Percentiles rank a stretch among this genome's conserved stretches.
Evolutionary conservation across 2,797 vertebrate genomes (phyloP).

Genomic region (Fringilla coelebs): DNA sequence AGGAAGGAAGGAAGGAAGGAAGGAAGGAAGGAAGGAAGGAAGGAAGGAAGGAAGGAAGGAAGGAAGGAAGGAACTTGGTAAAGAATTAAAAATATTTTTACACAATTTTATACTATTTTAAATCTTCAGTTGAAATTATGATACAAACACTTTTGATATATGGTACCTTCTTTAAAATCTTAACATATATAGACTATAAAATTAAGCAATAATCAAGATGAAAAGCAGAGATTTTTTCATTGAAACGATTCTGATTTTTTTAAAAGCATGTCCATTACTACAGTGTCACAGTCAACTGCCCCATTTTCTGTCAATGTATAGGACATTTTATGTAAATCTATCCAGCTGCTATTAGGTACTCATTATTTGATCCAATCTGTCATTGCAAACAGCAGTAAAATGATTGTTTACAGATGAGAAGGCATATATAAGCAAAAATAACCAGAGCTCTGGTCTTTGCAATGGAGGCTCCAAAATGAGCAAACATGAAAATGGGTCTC

Average conservation of each 20-base stretch:
- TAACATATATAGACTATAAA: not conserved
- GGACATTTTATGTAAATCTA: not conserved
- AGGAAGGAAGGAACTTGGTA: not conserved
- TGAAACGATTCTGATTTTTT: not conserved
- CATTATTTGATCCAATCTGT: constrained; percentile 31
- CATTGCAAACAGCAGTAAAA: constrained; percentile 29
- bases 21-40: no score
- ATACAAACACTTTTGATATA: not conserved
- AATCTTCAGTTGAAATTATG: not conserved
- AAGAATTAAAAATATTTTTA: not conserved
- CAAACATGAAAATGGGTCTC: not conserved
- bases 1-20: no score
- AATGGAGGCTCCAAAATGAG: not conserved
- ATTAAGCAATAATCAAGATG: not conserved
- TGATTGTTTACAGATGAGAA: constrained; percentile 25
- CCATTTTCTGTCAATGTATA: not conserved
- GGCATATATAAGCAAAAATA: constrained; percentile 35
- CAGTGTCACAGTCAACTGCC: not conserved
- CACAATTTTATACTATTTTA: not conserved
- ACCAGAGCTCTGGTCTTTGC: constrained; percentile 23
- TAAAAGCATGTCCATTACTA: not conserved
- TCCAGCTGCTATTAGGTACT: constrained; percentile 23
- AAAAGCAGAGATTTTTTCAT: not conserved
- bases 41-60: no score
- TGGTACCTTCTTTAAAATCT: not conserved